These are phyloP conservation scores for Saturnia pavonia DNA, from an alignment of 2,888 invertebrate species.

Conservation along the genomic window DNA sequence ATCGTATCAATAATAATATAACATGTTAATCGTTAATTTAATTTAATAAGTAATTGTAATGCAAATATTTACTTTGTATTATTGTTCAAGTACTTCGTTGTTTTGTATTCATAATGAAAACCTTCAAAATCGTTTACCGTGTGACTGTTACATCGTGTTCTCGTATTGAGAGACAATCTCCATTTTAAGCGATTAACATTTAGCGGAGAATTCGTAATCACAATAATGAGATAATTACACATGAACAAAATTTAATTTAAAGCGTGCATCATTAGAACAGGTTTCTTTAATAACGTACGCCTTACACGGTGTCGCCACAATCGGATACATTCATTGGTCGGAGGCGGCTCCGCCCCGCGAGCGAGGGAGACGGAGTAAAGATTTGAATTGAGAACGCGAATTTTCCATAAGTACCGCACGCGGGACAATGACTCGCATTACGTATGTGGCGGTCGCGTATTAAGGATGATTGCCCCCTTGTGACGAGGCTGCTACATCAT, in stretches of 20 bases:
- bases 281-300: conserved; percentile 82
- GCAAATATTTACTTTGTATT: background rate
- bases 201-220: conserved; percentile 80
- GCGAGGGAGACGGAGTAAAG: conserved; percentile 79
- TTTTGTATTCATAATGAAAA: conserved; percentile 41
- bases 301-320: conserved; percentile 80
- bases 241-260: conserved; percentile 82
- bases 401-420: conserved; percentile 81
- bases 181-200: conserved; percentile 76
- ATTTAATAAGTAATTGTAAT: conserved; percentile 17
- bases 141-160: conserved; percentile 56
- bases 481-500: conserved; percentile 78
- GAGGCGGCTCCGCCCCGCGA: conserved; percentile 79
- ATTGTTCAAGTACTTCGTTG: background rate
- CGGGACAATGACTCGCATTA: conserved; percentile 82
- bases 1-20: conserved; percentile 66
- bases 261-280: conserved; percentile 82
- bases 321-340: conserved; percentile 78
- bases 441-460: conserved; percentile 80
- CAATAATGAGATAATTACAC: conserved; percentile 82
- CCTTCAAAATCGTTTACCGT: conserved; percentile 57
- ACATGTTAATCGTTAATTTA: conserved; percentile 64
- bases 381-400: conserved; percentile 82
- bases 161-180: conserved; percentile 63
- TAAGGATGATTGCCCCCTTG: conserved; percentile 81